Percentiles rank a stretch among this genome's conserved stretches.
Conservation (phyloP, 1,140 invertebrate species). For the Bombus haemorrhoidalis region DNA sequence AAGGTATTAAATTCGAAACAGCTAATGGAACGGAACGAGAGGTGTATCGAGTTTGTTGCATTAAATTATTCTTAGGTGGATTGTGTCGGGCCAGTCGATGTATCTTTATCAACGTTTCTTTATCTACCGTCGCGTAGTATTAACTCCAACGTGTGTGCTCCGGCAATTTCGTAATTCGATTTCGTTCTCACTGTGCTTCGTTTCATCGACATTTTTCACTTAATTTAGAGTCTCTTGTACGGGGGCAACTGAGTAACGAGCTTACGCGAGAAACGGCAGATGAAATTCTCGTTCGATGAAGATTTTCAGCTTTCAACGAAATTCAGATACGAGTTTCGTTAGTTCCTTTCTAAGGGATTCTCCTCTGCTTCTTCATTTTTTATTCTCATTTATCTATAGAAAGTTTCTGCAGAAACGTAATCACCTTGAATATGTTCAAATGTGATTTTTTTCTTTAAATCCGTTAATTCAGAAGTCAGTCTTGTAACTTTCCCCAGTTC, state of each 20-base stretch:
- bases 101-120: neutral
- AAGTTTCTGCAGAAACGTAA: too few species aligned
- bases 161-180: neutral
- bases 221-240: neutral
- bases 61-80: neutral
- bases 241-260: neutral
- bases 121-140: neutral
- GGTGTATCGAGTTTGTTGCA: neutral
- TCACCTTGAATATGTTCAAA: too few species aligned
- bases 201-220: constrained; percentile 4
- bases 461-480: too few species aligned
- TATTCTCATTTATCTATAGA: neutral
- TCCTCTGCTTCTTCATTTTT: neutral
- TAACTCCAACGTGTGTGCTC: too few species aligned
- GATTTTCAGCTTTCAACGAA: neutral
- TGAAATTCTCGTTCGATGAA: neutral
- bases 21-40: too few species aligned
- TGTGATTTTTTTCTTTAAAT: too few species aligned
- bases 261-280: neutral
- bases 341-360: neutral
- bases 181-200: neutral
- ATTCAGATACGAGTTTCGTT: neutral
- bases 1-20: too few species aligned
- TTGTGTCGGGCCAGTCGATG: neutral
- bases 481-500: too few species aligned